A percentile compares a stretch with the other conserved stretches of the same genome.
phyloP scores from a whole-genome alignment of 2,888 invertebrate genomes.

The Meloe dianella region DNA sequence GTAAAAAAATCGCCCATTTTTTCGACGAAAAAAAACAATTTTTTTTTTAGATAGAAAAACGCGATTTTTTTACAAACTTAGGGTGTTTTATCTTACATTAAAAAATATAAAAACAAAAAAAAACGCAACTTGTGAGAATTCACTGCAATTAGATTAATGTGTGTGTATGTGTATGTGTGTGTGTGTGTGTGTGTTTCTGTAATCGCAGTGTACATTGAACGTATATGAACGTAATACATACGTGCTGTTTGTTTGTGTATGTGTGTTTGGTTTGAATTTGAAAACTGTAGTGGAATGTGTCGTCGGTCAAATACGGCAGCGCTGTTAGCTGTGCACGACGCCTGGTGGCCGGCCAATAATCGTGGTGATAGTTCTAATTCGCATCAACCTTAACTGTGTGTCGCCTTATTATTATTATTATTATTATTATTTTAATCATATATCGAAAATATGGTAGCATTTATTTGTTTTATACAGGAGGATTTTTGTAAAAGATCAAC shows the following conservation, averaged over 20 bases:
- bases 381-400: neutral
- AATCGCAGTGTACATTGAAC: neutral
- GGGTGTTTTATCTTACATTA: too few species aligned
- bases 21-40: neutral
- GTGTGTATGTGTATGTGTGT: too few species aligned
- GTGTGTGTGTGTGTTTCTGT: neutral
- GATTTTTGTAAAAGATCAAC: slow-evolving; percentile 62
- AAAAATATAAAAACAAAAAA: too few species aligned
- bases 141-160: too few species aligned
- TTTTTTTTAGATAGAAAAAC: neutral
- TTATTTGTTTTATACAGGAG: slow-evolving; percentile 60
- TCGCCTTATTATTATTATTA: too few species aligned
- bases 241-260: slow-evolving; percentile 36
- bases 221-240: neutral
- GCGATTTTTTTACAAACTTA: neutral
- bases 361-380: slow-evolving; percentile 18
- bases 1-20: slow-evolving; percentile 53
- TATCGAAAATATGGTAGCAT: slow-evolving; percentile 65
- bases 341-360: slow-evolving; percentile 47
- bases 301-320: slow-evolving; percentile 48
- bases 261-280: slow-evolving; percentile 52
- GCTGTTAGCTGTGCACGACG: slow-evolving; percentile 51
- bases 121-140: too few species aligned
- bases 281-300: slow-evolving; percentile 58
- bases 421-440: too few species aligned